These are phyloP conservation scores for Drosophila arizonae DNA, from an alignment of 1,140 invertebrate genomes.

Conservation along the genomic window DNA sequence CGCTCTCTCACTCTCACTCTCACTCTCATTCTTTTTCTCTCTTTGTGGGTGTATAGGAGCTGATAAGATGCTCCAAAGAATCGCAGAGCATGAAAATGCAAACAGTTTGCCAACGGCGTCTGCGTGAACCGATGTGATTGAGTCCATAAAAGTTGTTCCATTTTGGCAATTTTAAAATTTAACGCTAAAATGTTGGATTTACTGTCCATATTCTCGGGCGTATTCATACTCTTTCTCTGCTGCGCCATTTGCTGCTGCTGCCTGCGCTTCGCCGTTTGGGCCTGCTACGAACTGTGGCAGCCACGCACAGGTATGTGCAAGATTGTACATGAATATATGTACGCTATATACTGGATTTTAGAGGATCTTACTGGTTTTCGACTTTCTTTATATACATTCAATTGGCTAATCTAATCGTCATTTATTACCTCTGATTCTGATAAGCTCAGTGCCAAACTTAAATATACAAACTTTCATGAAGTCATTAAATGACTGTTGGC, in stretches of 20 bases:
- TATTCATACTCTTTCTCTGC: conserved; percentile 66
- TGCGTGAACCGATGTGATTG: conserved; percentile 4
- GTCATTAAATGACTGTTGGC: conserved; percentile 6
- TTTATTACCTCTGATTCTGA: conserved; percentile 9
- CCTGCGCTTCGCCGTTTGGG: conserved; percentile 59
- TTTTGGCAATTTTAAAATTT: not conserved
- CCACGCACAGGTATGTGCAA: conserved; percentile 11
- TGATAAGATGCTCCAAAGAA: conserved; percentile 23
- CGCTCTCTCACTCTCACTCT: not conserved
- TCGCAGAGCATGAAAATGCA: not conserved
- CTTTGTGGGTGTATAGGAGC: not conserved
- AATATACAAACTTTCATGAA: not conserved
- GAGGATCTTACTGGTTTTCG: conserved; percentile 10
- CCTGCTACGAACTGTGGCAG: conserved; percentile 54
- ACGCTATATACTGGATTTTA: not conserved
- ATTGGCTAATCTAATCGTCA: conserved; percentile 24
- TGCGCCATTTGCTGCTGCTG: conserved; percentile 63
- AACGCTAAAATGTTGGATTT: conserved; percentile 49
- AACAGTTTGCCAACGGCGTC: conserved; percentile 31
- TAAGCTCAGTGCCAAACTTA: conserved; percentile 18
- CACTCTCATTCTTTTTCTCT: not conserved
- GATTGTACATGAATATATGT: not conserved
- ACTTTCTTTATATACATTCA: conserved; percentile 19
- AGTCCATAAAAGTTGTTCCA: not conserved
- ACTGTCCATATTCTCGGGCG: conserved; percentile 60